These are phyloP conservation scores for Rhadina sibilatrix DNA, from an alignment of 2,113 vertebrate genomes.

Conservation along the genomic window DNA sequence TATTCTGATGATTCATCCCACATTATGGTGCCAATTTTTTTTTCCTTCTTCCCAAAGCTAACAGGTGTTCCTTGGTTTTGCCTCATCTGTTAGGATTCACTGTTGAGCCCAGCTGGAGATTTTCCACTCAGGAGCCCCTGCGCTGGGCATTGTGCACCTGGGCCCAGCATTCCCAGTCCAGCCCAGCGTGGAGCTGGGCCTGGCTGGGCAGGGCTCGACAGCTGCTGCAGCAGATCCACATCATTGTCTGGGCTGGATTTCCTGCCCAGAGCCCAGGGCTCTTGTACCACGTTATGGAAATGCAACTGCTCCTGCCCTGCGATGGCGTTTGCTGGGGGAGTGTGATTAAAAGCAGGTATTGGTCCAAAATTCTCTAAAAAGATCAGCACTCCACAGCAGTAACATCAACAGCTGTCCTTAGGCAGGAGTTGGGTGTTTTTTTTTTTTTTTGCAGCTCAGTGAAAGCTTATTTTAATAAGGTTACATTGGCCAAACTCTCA, in stretches of 20 bases:
- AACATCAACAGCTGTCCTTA: neutral
- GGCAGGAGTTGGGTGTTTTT: neutral
- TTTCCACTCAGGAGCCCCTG: neutral
- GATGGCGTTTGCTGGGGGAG: neutral
- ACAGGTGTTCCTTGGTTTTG: constrained; percentile 69
- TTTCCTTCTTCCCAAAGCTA: constrained; percentile 6
- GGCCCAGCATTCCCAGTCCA: constrained; percentile 14
- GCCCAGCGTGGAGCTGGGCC: neutral
- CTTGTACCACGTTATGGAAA: constrained; percentile 32
- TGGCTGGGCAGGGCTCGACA: constrained; percentile 35
- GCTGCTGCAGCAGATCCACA: constrained; percentile 38
- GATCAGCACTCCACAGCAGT: neutral
- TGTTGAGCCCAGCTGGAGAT: constrained; percentile 41
- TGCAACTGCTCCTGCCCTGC: neutral
- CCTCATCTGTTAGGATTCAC: constrained; percentile 54
- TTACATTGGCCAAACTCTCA: neutral
- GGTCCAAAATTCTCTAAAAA: neutral
- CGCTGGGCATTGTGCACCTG: constrained; percentile 15
- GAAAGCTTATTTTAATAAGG: neutral
- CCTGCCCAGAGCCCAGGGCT: neutral
- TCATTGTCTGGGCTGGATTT: constrained; percentile 18
- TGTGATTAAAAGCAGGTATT: neutral
- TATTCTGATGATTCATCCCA: constrained; percentile 33
- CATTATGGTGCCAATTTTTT: neutral
- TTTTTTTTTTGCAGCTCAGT: neutral